These are phyloP conservation scores for Drosophila limbata DNA, from an alignment of 2,888 invertebrate genomes.

Conservation along the genomic window DNA sequence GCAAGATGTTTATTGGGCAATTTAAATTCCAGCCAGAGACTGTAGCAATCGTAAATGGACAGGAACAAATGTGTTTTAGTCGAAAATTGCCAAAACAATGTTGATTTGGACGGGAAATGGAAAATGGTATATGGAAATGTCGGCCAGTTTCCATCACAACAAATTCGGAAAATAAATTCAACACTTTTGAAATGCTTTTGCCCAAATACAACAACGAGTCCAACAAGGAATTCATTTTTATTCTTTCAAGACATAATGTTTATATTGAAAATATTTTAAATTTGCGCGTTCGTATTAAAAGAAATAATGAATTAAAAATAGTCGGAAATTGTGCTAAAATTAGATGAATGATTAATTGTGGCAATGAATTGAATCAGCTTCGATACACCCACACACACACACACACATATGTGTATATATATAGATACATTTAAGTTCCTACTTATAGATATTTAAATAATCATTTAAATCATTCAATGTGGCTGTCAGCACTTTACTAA, in stretches of 20 bases:
- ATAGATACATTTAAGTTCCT: background rate
- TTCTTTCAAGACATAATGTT: conserved; percentile 55
- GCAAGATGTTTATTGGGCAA: conserved; percentile 63
- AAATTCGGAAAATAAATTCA: conserved; percentile 44
- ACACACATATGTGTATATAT: background rate
- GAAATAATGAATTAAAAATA: conserved; percentile 56
- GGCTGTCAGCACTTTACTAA: conserved; percentile 31
- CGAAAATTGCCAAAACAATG: conserved; percentile 50
- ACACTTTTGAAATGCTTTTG: conserved; percentile 32
- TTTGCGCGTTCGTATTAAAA: conserved; percentile 40
- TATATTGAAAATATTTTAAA: conserved; percentile 62
- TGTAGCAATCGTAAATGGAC: conserved; percentile 35
- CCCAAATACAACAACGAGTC: background rate
- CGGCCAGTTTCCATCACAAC: conserved; percentile 55
- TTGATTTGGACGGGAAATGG: conserved; percentile 47
- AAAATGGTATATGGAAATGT: conserved; percentile 58
- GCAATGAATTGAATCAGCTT: conserved; percentile 28
- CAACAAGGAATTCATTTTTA: conserved; percentile 12
- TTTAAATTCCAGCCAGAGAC: conserved; percentile 63
- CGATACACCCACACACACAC: conserved; percentile 6
- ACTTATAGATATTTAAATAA: conserved; percentile 4
- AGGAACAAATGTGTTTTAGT: conserved; percentile 47
- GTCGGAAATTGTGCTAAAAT: conserved; percentile 49
- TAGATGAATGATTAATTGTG: conserved; percentile 60
- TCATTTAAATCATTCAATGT: conserved; percentile 1